Evolutionary conservation across 2,113 vertebrate genomes (phyloP), one percentile per base, ranked within the genome.

Genomic region (Sisor rabdophorus): DNA sequence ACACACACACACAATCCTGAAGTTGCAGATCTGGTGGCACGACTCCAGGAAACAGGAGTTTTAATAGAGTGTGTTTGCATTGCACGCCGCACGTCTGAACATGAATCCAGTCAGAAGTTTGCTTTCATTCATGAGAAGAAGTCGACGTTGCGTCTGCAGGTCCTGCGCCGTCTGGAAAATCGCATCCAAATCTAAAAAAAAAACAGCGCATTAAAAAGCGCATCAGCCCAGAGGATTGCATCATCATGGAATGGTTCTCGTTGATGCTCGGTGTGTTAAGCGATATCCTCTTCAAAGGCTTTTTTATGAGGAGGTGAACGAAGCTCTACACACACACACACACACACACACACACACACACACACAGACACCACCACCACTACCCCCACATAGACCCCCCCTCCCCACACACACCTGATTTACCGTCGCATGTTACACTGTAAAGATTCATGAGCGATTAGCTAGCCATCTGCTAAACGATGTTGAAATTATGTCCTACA

Each of bases 371-470:
- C 47, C 26, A n/a, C n/a, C n/a, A n/a, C n/a, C n/a, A n/a, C n/a
- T n/a, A n/a, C n/a, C n/a, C n/a, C n/a, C n/a, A n/a, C n/a, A n/a
- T n/a, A n/a, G n/a, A n/a, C n/a, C n/a, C n/a, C n/a, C n/a, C n/a
- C n/a, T n/a, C n/a, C n/a, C n/a, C 20, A 60, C 77, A 80, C 86
- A 80, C 63, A 58, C 68, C 3, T 90, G 88, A 92, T 92, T 91
- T 88, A 92, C 87, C 78, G 82, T 80, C 75, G 75, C 74, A 58
- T 26, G 78, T 84, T 86, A 87, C 73, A 81, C 81, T 89, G 75
- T 87, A 82, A 82, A 84, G 85, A 90, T 85, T 92, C 86, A 87
- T 83, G 80, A 85, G 77, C 82, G 89, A 89, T 90, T 92, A 90
- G 86, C 86, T 84, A 88, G 87, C 86, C 85, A 85, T 84, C 85